Base-by-base conservation (phyloP, 2,113 vertebrate genomes). In the Oceanites oceanicus region DNA sequence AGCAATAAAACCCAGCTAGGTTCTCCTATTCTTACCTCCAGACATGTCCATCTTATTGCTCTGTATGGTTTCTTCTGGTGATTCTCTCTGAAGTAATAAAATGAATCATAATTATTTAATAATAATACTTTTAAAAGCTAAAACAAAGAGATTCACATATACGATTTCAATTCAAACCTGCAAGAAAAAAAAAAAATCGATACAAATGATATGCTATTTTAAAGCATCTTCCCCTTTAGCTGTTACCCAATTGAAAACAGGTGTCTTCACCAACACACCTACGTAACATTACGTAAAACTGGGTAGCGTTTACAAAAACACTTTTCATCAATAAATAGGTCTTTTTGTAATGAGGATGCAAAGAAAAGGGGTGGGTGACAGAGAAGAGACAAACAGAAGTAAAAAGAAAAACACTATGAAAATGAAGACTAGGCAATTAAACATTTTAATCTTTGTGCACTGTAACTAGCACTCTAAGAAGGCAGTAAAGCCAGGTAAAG, bases 31-130 rank as follows among this genome's bases (percentile, higher is more conserved):
- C 98, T 94, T 49, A 99, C 99, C 99, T 98, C 98, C 98, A 97
- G 98, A 97, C 95, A 99, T 96, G 88, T 99, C 99, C 98, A 98
- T 98, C 98, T 99, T 99, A 98, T 98, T 99, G 96, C 98, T 98
- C 97, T 99, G 99, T 97, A 99, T 97, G 92, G 98, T 97, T 97
- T 99, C 99, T 78, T 99, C 99, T 96, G 99, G 97, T 66, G 98
- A 99, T 95, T 99, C 99, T 98, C 99, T 99, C 99, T 99, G 98
- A 91, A 97, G 94, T 34, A 87, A 96, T 18, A 94, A 97, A 96
- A 87, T 9, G 20, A 66, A 77, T 81, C 59, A 76, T 11, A 52
- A 78, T 91, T 88, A 86, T 23, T 94, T 59, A 71, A 38, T 49
- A 52, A 26, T 7, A 92, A 62, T 19, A 67, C 19, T 50, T 77